phyloP scores from a whole-genome alignment of 1,140 invertebrate genomes.

The Drosophila bipectinata region DNA sequence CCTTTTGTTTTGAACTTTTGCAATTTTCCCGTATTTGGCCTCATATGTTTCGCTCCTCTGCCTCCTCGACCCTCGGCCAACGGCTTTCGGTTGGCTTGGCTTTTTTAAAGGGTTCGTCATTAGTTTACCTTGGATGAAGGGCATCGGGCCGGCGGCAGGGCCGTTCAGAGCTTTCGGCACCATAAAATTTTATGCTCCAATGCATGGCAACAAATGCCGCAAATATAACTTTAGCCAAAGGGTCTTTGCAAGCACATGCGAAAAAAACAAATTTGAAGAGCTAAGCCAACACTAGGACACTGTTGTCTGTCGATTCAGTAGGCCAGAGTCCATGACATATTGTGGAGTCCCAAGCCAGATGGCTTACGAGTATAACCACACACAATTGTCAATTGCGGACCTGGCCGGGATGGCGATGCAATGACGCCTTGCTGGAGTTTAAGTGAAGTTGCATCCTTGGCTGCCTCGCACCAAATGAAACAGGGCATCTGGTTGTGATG shows the following conservation, averaged over 20 bases:
- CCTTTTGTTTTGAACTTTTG: slow-evolving; percentile 75
- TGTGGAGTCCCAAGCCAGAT: slow-evolving; percentile 41
- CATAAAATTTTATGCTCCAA: slow-evolving; percentile 77
- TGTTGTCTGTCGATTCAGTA: slow-evolving; percentile 38
- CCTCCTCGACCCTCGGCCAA: slow-evolving; percentile 16
- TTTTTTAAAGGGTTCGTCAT: slow-evolving; percentile 32
- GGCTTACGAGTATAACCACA: slow-evolving; percentile 18
- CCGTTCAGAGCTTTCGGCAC: slow-evolving; percentile 56
- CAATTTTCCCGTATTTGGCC: slow-evolving; percentile 59
- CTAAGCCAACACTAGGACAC: slow-evolving; percentile 53
- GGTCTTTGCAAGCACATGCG: slow-evolving; percentile 29
- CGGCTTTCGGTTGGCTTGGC: slow-evolving; percentile 42
- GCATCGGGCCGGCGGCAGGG: slow-evolving; percentile 7
- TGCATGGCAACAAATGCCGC: slow-evolving; percentile 76
- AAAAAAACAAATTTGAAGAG: slow-evolving; percentile 73
- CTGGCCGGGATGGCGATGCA: slow-evolving; percentile 19
- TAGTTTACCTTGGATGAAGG: slow-evolving; percentile 9
- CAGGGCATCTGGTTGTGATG: slow-evolving; percentile 36
- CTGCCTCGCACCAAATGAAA: slow-evolving; percentile 5
- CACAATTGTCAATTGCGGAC: slow-evolving; percentile 64
- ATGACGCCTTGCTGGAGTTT: slow-evolving; percentile 69
- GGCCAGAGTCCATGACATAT: slow-evolving; percentile 62
- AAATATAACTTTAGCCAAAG: slow-evolving; percentile 59
- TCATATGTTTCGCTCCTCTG: slow-evolving; percentile 51
- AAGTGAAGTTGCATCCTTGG: slow-evolving; percentile 39